Conservation (phyloP, 2,113 vertebrate species). For the Ammodytes marinus region DNA sequence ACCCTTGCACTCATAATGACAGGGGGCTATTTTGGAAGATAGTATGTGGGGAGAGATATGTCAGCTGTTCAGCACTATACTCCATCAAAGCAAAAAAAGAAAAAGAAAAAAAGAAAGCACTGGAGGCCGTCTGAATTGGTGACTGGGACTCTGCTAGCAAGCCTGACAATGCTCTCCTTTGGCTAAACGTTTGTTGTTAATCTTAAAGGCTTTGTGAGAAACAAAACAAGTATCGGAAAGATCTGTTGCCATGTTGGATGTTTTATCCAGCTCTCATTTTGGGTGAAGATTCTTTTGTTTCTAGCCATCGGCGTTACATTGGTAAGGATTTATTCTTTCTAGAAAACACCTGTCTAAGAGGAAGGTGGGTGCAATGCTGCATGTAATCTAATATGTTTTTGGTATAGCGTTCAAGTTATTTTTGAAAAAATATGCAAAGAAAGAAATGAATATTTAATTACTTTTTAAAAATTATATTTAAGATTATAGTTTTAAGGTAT, state of each 20-base stretch:
- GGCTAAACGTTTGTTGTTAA: constrained; percentile 58
- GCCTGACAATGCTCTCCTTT: constrained; percentile 50
- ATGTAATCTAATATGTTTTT: constrained; percentile 7
- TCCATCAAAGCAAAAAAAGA: constrained; percentile 66
- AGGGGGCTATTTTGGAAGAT: constrained; percentile 83
- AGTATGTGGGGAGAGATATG: constrained; percentile 82
- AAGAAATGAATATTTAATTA: too few relatives aligned
- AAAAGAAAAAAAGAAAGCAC: constrained; percentile 55
- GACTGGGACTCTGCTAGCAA: constrained; percentile 56
- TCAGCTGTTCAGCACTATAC: constrained; percentile 84
- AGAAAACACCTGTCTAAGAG: constrained; percentile 23
- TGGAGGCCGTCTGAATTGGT: constrained; percentile 58
- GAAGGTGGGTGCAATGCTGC: constrained; percentile 66
- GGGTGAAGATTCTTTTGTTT: constrained; percentile 29
- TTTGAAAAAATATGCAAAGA: too few relatives aligned
- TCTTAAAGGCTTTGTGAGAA: constrained; percentile 65
- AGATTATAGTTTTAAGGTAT: not conserved
- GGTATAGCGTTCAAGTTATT: not conserved
- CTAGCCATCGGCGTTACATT: not conserved
- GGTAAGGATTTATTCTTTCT: constrained; percentile 45
- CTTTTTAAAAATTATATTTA: too few relatives aligned
- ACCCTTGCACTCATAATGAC: constrained; percentile 81
- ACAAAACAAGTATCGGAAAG: constrained; percentile 23
- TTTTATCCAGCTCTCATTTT: constrained; percentile 37
- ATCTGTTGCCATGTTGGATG: constrained; percentile 45